phyloP scores from a whole-genome alignment of 1,140 invertebrate species.

The Drosophila murphyi region DNA sequence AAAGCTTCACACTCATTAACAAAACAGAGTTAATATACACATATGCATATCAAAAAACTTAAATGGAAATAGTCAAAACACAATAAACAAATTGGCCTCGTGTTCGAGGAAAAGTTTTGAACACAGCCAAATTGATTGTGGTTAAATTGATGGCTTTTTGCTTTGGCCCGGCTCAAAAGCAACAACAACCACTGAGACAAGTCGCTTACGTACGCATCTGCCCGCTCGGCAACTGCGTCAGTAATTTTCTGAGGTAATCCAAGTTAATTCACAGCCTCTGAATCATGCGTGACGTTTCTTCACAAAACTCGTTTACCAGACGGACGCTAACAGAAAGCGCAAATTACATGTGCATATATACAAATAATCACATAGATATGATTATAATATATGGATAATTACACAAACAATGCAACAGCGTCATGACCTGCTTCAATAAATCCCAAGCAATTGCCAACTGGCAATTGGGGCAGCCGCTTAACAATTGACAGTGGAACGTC shows the following conservation, averaged over 20 bases:
- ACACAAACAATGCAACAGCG: slow-evolving; percentile 52
- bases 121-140: slow-evolving; percentile 36
- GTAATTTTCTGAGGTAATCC: slow-evolving; percentile 45
- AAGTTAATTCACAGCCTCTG: slow-evolving; percentile 29
- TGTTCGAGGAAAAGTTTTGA: slow-evolving; percentile 32
- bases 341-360: slow-evolving; percentile 34
- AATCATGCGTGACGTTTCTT: slow-evolving; percentile 43
- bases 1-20: slow-evolving; percentile 12
- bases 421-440: slow-evolving; percentile 73
- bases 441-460: slow-evolving; percentile 40
- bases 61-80: slow-evolving; percentile 23
- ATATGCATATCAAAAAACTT: not conserved
- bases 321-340: slow-evolving; percentile 44
- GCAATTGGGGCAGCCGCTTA: slow-evolving; percentile 32
- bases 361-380: not conserved
- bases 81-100: slow-evolving; percentile 34
- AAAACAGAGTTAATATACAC: not conserved
- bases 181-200: slow-evolving; percentile 1
- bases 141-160: slow-evolving; percentile 24
- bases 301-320: slow-evolving; percentile 41
- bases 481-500: slow-evolving; percentile 46
- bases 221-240: not conserved
- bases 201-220: slow-evolving; percentile 1
- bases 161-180: slow-evolving; percentile 25
- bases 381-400: slow-evolving; percentile 42